Conservation (phyloP, 2,797 vertebrate genomes). For the Austrolebias charrua region DNA sequence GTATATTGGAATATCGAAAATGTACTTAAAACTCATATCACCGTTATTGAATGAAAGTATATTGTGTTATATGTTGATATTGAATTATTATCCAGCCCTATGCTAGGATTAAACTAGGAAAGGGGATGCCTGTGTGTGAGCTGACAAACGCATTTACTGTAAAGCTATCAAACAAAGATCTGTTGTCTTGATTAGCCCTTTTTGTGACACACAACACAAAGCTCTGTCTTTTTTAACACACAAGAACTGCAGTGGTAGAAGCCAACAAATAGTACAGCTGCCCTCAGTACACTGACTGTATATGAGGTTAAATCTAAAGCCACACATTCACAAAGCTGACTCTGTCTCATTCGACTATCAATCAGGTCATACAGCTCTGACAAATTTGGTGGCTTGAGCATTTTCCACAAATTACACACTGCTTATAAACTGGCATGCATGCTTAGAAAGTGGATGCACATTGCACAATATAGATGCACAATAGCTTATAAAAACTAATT, state of each 20-base stretch:
- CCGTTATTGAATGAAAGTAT: too few relatives aligned
- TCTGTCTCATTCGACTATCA: conserved; percentile 39
- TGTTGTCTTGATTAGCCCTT: conserved; percentile 24
- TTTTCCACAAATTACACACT: conserved; percentile 21
- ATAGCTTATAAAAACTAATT: conserved; percentile 20
- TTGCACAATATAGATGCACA: background rate
- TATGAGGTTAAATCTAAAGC: conserved; percentile 39
- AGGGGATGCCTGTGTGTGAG: background rate
- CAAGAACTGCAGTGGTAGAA: conserved; percentile 30
- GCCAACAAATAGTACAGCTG: conserved; percentile 45
- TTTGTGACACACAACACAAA: conserved; percentile 38
- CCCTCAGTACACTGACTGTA: conserved; percentile 37
- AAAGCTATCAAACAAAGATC: conserved; percentile 9
- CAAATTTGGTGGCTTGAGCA: conserved; percentile 30
- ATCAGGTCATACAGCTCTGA: conserved; percentile 23
- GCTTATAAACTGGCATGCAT: conserved; percentile 17
- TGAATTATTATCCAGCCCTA: too few relatives aligned
- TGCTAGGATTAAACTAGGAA: too few relatives aligned
- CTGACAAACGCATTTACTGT: background rate
- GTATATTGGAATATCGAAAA: too few relatives aligned
- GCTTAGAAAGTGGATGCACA: too few relatives aligned
- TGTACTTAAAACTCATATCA: too few relatives aligned
- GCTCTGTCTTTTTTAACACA: conserved; percentile 21
- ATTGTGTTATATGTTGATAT: too few relatives aligned
- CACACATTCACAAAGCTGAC: conserved; percentile 40